phyloP scores from a whole-genome alignment of 2,113 vertebrate genomes.

The Thamnaconus septentrionalis region DNA sequence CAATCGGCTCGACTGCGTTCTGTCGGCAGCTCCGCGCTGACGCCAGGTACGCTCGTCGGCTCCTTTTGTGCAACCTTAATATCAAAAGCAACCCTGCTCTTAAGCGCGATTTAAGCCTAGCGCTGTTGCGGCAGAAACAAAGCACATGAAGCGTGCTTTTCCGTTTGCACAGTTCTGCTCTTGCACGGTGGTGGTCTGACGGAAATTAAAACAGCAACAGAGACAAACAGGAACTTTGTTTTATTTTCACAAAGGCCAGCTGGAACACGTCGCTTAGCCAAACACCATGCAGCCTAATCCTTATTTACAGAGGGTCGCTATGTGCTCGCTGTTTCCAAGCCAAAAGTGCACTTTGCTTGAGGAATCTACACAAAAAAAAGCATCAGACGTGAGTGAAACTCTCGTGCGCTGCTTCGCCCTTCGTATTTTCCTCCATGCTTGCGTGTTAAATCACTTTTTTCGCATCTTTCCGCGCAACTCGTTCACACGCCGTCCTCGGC shows the following conservation, averaged over 20 bases:
- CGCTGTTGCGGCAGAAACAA: no score
- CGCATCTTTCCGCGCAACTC: background rate
- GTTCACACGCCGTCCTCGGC: conserved; percentile 26
- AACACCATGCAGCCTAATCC: conserved; percentile 23
- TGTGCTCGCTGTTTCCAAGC: conserved; percentile 14
- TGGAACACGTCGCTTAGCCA: conserved; percentile 27
- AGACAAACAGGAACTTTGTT: conserved; percentile 1
- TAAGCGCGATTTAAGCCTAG: no score
- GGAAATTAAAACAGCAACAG: background rate
- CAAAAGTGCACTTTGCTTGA: conserved; percentile 23
- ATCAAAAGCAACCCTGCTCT: no score
- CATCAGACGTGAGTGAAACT: conserved; percentile 12
- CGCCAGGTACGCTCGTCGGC: no score
- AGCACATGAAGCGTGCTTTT: no score
- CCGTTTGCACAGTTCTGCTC: no score
- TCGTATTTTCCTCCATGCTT: no score
- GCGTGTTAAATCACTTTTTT: no score
- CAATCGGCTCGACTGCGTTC: no score
- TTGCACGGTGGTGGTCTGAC: conserved; percentile 5
- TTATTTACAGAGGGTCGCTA: conserved; percentile 40
- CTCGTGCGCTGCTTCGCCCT: no score
- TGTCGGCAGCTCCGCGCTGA: no score
- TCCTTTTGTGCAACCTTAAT: no score
- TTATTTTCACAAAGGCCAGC: conserved; percentile 10
- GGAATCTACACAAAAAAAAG: conserved; percentile 16